Base-by-base conservation (phyloP, 2,113 vertebrate genomes). In the Calidris pygmaea region DNA sequence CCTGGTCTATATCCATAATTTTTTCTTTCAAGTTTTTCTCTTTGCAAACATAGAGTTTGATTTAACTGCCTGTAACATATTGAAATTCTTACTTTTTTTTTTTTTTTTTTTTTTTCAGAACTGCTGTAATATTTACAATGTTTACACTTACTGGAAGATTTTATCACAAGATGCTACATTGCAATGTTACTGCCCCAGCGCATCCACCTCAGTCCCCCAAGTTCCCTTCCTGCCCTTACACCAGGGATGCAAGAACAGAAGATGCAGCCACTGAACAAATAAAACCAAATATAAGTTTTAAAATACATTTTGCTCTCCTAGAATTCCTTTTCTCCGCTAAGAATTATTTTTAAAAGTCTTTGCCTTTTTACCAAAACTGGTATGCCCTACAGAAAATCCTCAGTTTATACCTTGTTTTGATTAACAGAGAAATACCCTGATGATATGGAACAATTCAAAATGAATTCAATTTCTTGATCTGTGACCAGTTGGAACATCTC, bases 1-100 rank as follows among this genome's bases (percentile, higher is more conserved):
- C 2, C 16, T 58, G 8, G 4, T 34, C 45, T 68, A 20, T 23
- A 77, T 24, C 9, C 1, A 0, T 59, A 43, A 13, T 1, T 35
- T 43, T 68, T 68, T 48, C 43, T 74, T 77, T 35, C 19, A 24
- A 13, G 1, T 35, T 43, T 68, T 68, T 43, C 34, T 78, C 23
- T 39, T 11, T 75, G 17, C 27, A 85, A 75, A 47, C 17, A 29
- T 47, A 60, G 47, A 7, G 52, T 48, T 56, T 66, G 20, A 41
- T 17, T 74, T 71, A 79, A 74, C 27, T 71, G 45, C 13, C 35
- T 62, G 24, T 43, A 62, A 76, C 5, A 59, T 58, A 30, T 11
- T 58, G 7, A 52, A 52, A 91, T 83, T 78, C n/a, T 77, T 65
- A 14, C 2, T 26, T 47, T 13, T 23, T 76, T 78, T 59, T 47